phyloP scores from a whole-genome alignment of 2,888 invertebrate genomes.

The Phasia obesa region DNA sequence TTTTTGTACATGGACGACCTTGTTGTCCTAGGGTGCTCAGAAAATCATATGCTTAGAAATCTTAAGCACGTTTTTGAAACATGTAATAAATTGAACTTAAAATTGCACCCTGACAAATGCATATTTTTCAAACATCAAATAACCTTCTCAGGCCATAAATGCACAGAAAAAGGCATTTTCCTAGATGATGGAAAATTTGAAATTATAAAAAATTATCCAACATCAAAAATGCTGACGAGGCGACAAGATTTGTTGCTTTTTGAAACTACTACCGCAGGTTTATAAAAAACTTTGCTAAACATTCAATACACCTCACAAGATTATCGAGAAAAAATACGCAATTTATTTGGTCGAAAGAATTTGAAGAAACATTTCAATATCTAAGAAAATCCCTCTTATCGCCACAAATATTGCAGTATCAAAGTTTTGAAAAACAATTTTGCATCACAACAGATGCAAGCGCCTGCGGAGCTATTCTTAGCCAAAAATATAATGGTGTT shows the following conservation, averaged over 20 bases:
- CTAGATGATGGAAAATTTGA: conserved; percentile 8
- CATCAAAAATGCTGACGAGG: background rate
- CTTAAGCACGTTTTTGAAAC: too few relatives aligned
- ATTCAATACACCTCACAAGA: conserved; percentile 18
- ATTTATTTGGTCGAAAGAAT: background rate
- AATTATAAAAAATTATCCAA: conserved; percentile 5
- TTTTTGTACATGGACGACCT: too few relatives aligned
- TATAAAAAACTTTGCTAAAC: background rate
- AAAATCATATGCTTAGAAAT: too few relatives aligned
- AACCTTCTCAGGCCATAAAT: too few relatives aligned
- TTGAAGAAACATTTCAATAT: background rate
- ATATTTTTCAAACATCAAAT: too few relatives aligned
- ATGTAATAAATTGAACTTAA: too few relatives aligned
- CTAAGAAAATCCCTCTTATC: background rate
- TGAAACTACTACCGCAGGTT: conserved; percentile 14
- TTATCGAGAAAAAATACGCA: background rate
- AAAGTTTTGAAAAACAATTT: background rate
- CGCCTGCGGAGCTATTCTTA: too few relatives aligned
- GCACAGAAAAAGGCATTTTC: conserved; percentile 27
- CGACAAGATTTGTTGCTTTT: conserved; percentile 11
- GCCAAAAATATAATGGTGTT: too few relatives aligned
- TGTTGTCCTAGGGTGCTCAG: too few relatives aligned
- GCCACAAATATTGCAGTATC: background rate
- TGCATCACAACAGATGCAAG: too few relatives aligned
- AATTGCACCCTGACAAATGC: too few relatives aligned